Percentiles rank a stretch among this genome's conserved stretches.
Evolutionary conservation across 2,888 invertebrate species (phyloP).

Genomic region (Molanna angustata): DNA sequence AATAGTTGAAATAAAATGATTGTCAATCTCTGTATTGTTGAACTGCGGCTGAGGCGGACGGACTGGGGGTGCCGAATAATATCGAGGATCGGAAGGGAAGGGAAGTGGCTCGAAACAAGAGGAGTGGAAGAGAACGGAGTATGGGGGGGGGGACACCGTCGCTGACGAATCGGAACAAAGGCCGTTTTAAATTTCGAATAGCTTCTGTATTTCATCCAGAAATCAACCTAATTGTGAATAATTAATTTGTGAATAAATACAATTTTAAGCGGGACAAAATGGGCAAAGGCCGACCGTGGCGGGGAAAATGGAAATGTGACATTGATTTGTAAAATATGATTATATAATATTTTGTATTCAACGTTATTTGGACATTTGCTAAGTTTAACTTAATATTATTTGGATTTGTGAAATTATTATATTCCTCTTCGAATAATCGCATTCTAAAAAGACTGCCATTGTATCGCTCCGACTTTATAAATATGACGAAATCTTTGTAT

Average conservation of each 20-base stretch:
- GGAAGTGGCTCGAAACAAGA: not conserved
- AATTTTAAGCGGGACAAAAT: constrained; percentile 30
- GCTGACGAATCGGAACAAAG: constrained; percentile 32
- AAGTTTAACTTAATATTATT: constrained; percentile 5
- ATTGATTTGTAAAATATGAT: constrained; percentile 11
- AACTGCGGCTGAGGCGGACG: not conserved
- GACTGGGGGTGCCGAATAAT: not conserved
- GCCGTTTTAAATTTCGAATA: constrained; percentile 32
- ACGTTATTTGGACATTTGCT: not conserved
- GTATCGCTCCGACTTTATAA: no score
- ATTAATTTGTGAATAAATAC: constrained; percentile 33
- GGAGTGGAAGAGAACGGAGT: constrained; percentile 6
- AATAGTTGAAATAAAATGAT: no score
- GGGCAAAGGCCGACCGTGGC: constrained; percentile 20
- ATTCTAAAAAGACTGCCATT: no score
- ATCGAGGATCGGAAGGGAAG: no score
- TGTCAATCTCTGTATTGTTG: no score
- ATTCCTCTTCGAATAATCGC: not conserved
- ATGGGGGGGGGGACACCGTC: constrained; percentile 9
- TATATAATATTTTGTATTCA: not conserved
- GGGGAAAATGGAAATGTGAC: constrained; percentile 17
- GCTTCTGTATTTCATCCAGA: constrained; percentile 33
- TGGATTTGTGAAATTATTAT: not conserved
- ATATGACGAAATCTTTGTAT: no score
- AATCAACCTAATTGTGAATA: constrained; percentile 34